Evolutionary conservation across 2,888 invertebrate genomes (phyloP), one percentile per base, ranked within the genome.

Genomic region (Heterodera filipjevi): DNA sequence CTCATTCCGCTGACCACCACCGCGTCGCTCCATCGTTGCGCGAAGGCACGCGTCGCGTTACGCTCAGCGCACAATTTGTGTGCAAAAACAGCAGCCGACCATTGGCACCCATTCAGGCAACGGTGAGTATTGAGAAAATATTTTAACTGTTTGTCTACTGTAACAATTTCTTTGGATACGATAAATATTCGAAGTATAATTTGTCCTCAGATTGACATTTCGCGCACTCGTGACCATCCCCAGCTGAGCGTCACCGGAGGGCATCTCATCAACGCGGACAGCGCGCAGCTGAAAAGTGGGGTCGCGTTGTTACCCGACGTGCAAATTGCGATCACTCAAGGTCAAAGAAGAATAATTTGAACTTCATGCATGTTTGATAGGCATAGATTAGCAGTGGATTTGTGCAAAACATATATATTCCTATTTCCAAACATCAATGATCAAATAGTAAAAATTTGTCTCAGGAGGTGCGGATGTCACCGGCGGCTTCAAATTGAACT

Each of bases 241-340:
- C 73, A 93, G 8, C 81, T 89, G 33, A 83, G 85, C 35, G 84
- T 89, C 79, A 83, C 87, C 33, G 95, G 95, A 79, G 93, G 93
- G 46, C 92, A 93, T 64, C 94, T 94, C 90, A 92, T 94, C 83
- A 93, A 94, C n/a, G 91, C 94, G 39, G 94, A 94, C 90, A 94
- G 94, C 90, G 93, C 94, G 81, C 94, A 94, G 90, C 94, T 95
- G 91, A 92, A 94, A 80, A 92, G 93, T 80, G 97, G 97, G 0
- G 94, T 96, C 30, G 92, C 93, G 44, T 94, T 97, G 74, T 93
- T 97, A 91, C 94, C 95, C 1, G 95, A 95, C 87, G 92, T 96
- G 27, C 92, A 92, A 77, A 94, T 97, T 80, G 88, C 86, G 33
- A 87, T 90, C 75, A 86, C 89, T 22, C 87, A 89, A 77, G 85